Evolutionary conservation across 2,113 vertebrate species (phyloP), one percentile per base, ranked within the genome.

Genomic region (Lamprologus ornatipinnis): DNA sequence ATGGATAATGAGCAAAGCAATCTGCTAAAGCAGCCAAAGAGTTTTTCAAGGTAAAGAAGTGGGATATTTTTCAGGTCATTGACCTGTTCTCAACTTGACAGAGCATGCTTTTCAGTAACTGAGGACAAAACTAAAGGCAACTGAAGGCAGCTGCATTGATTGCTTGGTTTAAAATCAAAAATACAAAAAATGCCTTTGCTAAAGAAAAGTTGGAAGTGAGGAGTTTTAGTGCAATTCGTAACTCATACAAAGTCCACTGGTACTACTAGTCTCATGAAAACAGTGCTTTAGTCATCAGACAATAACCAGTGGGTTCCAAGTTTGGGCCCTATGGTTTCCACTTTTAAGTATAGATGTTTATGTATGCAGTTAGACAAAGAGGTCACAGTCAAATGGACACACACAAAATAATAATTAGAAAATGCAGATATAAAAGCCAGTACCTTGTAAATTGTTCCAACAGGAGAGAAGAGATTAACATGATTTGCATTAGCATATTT

Each of bases 401-500:
- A 85, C 1, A 78, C n/a, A 85, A 47, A 79, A 54, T 85, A 78
- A 63, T 49, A 80, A 88, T 81, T 73, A 55, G 45, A 31, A 73
- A 83, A 87, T 82, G 37, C 49, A 83, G 17, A 80, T 84, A 9
- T 23, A 40, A 35, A 35, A 8, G 15, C 21, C 40, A 13, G 55
- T 81, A 21, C 11, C 55, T 70, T 63, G 31, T 53, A 82, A 84
- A 70, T 58, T 60, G 79, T 91, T 84, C 58, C 68, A 81, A 60
- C 49, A 80, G 58, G 51, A 88, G 45, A 73, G 79, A 80, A 21
- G 53, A 85, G 47, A 83, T 91, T 79, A 82, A 80, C 51, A 63
- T 79, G 26, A 68, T 80, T 81, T 23, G 1, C 28, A 88, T 93
- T 81, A 87, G 57, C 88, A 90, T 92, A 81, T 85, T 87, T 54